A percentile compares a stretch with the other conserved stretches of the same genome.
These are phyloP conservation scores for Sceloporus undulatus DNA, from an alignment of 2,113 vertebrate genomes.

Conservation along the genomic window DNA sequence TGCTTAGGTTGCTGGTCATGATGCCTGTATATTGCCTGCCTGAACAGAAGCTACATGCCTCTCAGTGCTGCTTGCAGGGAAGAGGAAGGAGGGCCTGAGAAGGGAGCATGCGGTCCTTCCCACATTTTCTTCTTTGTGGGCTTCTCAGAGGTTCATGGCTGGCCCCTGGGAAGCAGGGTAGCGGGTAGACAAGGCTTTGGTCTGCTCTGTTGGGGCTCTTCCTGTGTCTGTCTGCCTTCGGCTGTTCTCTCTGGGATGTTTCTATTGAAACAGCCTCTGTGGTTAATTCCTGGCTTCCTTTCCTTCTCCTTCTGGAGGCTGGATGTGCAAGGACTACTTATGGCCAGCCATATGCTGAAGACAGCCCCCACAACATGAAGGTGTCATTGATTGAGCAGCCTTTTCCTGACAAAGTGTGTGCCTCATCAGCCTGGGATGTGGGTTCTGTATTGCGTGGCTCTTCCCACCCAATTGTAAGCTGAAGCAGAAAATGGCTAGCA, in stretches of 20 bases:
- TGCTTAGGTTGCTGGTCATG: neutral
- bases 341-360: neutral
- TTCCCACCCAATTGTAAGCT: neutral
- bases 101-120: too few relatives aligned
- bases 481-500: neutral
- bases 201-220: too few relatives aligned
- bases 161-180: too few relatives aligned
- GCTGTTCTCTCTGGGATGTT: neutral
- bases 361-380: neutral
- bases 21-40: neutral
- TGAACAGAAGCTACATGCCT: neutral
- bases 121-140: too few relatives aligned
- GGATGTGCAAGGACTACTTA: neutral
- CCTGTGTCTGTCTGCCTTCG: too few relatives aligned
- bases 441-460: neutral
- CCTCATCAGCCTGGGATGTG: neutral
- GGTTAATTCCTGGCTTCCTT: neutral
- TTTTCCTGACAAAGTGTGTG: neutral
- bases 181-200: too few relatives aligned
- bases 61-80: neutral
- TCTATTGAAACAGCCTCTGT: neutral
- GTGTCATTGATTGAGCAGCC: neutral
- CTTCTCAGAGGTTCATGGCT: too few relatives aligned
- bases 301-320: neutral
- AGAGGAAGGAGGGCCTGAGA: neutral